Evolutionary conservation across 2,888 invertebrate species (phyloP), one percentile per base, ranked within the genome.

Genomic region (Tiphia femorata): DNA sequence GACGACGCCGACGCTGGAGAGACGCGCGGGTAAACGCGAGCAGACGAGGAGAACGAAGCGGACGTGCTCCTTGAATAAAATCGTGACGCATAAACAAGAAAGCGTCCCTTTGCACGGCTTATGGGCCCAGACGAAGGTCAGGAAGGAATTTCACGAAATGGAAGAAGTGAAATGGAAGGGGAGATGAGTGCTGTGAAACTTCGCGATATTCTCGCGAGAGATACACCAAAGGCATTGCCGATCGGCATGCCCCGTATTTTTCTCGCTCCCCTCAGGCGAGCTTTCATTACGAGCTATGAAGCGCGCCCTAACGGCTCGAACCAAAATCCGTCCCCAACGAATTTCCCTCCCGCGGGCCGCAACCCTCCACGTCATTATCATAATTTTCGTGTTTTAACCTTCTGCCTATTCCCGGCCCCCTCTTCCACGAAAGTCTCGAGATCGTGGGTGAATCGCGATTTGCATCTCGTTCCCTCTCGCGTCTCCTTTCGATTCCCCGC

Each of bases 361-460:
- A 10, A 38, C 16, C 17, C 16, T 19, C 10, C 19, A 6, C 38
- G 38, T 27, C 33, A 46, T 46, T 46, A 46, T 33, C 44, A 46
- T 46, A 46, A 46, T 46, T 46, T 46, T 20, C 44, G 17, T 46
- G 33, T 46, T 30, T 33, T 27, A 29, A 33, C 29, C 44, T 19
- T 19, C 29, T 19, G 20, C n/a, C 20, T n/a, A n/a, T n/a, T n/a
- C n/a, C n/a, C n/a, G n/a, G n/a, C n/a, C n/a, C n/a, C n/a, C n/a
- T n/a, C n/a, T n/a, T n/a, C n/a, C n/a, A n/a, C n/a, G n/a, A n/a
- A n/a, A n/a, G n/a, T n/a, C n/a, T n/a, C n/a, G n/a, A n/a, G n/a
- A n/a, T n/a, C n/a, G n/a, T n/a, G n/a, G n/a, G n/a, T n/a, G n/a
- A n/a, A n/a, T n/a, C n/a, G n/a, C n/a, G n/a, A n/a, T n/a, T n/a